Base-by-base conservation (phyloP, 2,113 vertebrate species). In the Calonectris borealis region DNA sequence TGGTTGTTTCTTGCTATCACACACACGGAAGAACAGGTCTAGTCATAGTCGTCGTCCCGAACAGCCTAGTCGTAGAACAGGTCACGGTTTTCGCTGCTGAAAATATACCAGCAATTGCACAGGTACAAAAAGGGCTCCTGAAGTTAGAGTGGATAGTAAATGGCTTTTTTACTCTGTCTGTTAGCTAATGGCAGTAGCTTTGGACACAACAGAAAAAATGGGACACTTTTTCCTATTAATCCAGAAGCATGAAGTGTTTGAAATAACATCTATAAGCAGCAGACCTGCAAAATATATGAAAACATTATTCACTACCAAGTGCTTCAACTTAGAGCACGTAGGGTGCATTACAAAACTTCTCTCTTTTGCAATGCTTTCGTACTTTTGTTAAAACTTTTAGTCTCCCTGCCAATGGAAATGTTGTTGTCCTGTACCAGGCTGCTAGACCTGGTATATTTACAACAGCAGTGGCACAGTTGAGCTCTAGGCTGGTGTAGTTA, bases 21-120 rank as follows among this genome's bases (percentile, higher is more conserved):
- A n/a, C 10, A 76, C 13, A 25, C 32, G 81, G 64, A 91, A 89
- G 62, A 89, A 36, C 8, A 65, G 13, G 7, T 65, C 22, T 65
- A 49, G 17, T 62, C 29, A 32, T 9, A 40, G 34, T 17, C 0
- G 1, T 26, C 60, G 42, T 66, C 19, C 31, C 1, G 0, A 68
- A 40, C 22, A 73, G 49, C 60, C 40, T 61, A 18, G 13, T 7
- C 3, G 0, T 71, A 75, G 48, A 77, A 48, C 29, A 69, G 15
- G 26, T 69, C 22, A 21, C 51, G 26, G 8, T 7, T 75, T 93
- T 79, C 0, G 2, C 69, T 84, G 48, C 22, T 82, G 29, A 94
- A 86, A 86, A 55, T 57, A 49, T 11, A 54, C n/a, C 66, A 93
- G 34, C 21, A 80, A 34, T 38, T 71, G 26, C 42, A 55, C 10